Conservation (phyloP, 2,113 vertebrate genomes). For the Regulus satrapa region DNA sequence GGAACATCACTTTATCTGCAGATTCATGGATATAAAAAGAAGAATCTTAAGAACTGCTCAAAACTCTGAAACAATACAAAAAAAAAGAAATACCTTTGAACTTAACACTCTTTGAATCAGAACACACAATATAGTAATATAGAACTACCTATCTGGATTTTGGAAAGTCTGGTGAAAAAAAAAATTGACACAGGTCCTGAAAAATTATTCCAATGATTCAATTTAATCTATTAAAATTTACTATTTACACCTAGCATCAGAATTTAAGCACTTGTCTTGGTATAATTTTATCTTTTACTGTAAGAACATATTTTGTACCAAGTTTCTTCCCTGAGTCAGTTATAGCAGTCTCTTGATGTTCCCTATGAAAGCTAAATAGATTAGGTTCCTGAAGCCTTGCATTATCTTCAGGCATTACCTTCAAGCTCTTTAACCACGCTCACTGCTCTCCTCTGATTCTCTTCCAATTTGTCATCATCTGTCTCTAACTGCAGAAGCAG, state of each 20-base stretch:
- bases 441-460: slow-evolving; percentile 1
- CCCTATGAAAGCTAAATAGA: slow-evolving; percentile 26
- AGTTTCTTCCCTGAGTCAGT: neutral
- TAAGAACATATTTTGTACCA: neutral
- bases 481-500: neutral
- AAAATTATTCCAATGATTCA: neutral
- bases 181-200: neutral
- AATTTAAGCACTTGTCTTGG: neutral
- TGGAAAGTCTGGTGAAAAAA: neutral
- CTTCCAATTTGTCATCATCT: slow-evolving; percentile 52
- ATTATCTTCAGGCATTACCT: slow-evolving; percentile 19
- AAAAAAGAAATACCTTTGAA: neutral
- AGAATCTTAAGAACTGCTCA: neutral
- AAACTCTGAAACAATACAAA: neutral
- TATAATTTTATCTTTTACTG: neutral
- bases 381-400: neutral
- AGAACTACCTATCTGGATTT: neutral
- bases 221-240: neutral
- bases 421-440: slow-evolving; percentile 4
- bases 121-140: neutral
- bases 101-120: neutral
- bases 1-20: neutral
- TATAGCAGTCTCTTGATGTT: neutral
- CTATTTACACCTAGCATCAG: neutral
- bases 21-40: neutral